These are phyloP conservation scores for Sclerodermus sp. DNA, from an alignment of 2,888 invertebrate species.

Conservation along the genomic window DNA sequence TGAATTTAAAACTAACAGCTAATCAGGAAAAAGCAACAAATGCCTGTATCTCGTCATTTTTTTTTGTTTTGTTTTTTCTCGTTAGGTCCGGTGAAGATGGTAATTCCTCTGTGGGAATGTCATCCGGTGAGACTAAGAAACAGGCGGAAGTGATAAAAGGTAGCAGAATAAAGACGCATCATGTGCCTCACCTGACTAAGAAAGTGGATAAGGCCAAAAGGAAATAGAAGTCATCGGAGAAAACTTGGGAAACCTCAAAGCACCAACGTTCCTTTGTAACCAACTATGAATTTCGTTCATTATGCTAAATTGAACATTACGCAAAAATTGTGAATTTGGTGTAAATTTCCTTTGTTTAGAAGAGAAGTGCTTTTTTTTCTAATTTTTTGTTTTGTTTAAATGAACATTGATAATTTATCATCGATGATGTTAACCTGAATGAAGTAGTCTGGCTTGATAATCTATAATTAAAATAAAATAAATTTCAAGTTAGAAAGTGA, in stretches of 20 bases:
- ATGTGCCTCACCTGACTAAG: slow-evolving; percentile 43
- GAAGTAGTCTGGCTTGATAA: slow-evolving; percentile 6
- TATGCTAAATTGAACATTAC: background rate
- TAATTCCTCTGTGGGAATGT: too few relatives aligned
- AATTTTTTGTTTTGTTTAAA: too few relatives aligned
- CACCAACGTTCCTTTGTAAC: background rate
- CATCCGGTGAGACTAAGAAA: too few relatives aligned
- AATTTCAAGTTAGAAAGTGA: slow-evolving; percentile 1
- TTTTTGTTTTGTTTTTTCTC: slow-evolving; percentile 23
- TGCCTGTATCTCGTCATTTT: slow-evolving; percentile 23
- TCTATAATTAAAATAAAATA: slow-evolving; percentile 14
- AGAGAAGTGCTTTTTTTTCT: background rate
- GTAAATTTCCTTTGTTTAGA: slow-evolving; percentile 2
- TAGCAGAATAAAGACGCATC: slow-evolving; percentile 45
- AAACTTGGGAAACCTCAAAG: background rate
- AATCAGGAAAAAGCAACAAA: background rate
- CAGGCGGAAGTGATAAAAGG: slow-evolving; percentile 14
- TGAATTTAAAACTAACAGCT: background rate
- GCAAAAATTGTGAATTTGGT: background rate
- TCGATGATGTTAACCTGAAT: background rate
- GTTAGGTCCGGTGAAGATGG: slow-evolving; percentile 46
- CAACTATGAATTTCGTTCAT: background rate
- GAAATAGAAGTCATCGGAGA: slow-evolving; percentile 38
- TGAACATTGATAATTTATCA: slow-evolving; percentile 5
- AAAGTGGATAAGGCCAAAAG: slow-evolving; percentile 53